phyloP scores from a whole-genome alignment of 35 echinoderm and acorn worm species.

The Patiria miniata region DNA sequence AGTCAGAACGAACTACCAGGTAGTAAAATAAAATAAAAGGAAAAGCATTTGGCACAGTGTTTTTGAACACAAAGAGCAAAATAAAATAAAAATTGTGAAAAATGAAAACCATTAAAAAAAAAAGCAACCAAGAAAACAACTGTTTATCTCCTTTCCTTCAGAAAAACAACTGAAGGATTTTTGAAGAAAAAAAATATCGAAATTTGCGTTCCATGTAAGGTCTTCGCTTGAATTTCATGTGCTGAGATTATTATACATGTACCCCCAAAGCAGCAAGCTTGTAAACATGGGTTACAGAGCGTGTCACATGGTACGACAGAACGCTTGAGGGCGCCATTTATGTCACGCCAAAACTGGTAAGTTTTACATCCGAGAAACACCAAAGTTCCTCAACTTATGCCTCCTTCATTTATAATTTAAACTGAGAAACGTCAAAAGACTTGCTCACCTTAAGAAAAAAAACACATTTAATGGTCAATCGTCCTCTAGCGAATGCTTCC shows the following conservation, averaged over 20 bases:
- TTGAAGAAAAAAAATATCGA: no score
- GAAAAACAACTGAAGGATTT: background rate
- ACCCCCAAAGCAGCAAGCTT: background rate
- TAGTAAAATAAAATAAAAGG: background rate
- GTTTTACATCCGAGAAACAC: background rate
- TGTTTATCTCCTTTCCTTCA: background rate
- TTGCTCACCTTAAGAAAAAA: background rate
- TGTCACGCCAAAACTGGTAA: no score
- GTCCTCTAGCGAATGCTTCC: no score
- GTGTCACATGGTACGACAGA: background rate
- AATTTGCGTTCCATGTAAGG: no score
- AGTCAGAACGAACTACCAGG: no score
- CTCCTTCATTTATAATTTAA: no score
- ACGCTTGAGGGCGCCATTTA: background rate
- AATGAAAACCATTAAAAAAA: background rate
- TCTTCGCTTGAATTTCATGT: constrained; percentile 11
- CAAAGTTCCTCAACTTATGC: no score
- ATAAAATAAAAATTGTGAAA: background rate
- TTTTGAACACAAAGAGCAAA: background rate
- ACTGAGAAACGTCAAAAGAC: background rate
- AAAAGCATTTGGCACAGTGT: constrained; percentile 1
- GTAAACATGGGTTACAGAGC: background rate
- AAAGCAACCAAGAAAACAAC: background rate
- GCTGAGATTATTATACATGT: background rate
- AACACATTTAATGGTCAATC: background rate